Evolutionary conservation across 2,888 invertebrate species (phyloP).

Genomic region (Agriotes lineatus): DNA sequence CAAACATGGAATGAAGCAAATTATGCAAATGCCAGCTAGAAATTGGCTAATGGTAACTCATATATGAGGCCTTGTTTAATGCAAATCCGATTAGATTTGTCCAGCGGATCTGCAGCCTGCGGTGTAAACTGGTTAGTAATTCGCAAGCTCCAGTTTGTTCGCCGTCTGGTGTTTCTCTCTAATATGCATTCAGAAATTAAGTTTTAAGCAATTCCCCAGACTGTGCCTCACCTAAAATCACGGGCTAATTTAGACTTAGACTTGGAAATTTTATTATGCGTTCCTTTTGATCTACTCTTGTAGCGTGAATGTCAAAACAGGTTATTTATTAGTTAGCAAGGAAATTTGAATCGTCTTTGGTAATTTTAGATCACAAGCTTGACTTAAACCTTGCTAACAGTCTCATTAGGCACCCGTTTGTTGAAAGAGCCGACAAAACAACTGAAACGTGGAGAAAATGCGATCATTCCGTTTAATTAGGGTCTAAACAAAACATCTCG

Average conservation of each 20-base stretch:
- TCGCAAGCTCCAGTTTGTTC: constrained; percentile 6
- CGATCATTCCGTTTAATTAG: too few relatives aligned
- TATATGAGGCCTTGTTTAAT: constrained; percentile 27
- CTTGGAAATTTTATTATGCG: background rate
- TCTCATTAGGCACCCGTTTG: too few relatives aligned
- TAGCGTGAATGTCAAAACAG: too few relatives aligned
- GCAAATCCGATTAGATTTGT: constrained; percentile 24
- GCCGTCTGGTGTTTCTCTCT: constrained; percentile 4
- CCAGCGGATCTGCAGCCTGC: constrained; percentile 17
- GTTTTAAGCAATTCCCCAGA: constrained; percentile 12
- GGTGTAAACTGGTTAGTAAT: constrained; percentile 25
- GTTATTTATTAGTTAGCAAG: too few relatives aligned
- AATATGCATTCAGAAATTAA: constrained; percentile 17
- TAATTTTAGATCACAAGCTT: too few relatives aligned
- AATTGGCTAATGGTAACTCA: constrained; percentile 27
- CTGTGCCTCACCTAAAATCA: constrained; percentile 10
- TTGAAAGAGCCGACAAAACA: too few relatives aligned
- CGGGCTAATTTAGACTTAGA: background rate
- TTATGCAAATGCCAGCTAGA: constrained; percentile 23
- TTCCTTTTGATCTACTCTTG: background rate
- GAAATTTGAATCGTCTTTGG: too few relatives aligned
- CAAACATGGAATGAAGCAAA: constrained; percentile 13
- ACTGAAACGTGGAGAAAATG: too few relatives aligned
- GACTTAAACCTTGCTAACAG: too few relatives aligned
- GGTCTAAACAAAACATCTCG: too few relatives aligned